Base-by-base conservation (phyloP, 2,888 invertebrate species). In the Abrostola tripartita region DNA sequence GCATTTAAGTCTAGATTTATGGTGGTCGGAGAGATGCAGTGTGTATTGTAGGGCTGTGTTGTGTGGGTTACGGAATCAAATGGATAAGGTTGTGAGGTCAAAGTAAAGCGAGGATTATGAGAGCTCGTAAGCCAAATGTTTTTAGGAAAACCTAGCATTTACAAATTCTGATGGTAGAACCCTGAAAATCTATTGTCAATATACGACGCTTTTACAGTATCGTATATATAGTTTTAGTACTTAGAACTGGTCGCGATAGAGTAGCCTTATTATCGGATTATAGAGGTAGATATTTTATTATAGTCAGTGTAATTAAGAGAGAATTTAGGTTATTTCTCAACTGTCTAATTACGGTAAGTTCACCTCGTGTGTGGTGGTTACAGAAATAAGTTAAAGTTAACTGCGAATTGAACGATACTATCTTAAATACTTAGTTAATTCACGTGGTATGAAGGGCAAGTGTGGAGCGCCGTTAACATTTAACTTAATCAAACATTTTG, bases 1-100 rank as follows among this genome's bases (percentile, higher is more conserved):
- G 66, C 68, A 52, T 67, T 80, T 78, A 69, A 44, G 24, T 52
- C 36, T 14, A 6, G 50, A 77, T 72, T 72, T 72, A 72, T 76
- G 77, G 65, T 11, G 63, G 63, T 71, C 38, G 62, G 61, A 60
- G 58, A 37, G 57, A 56, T 56, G 51, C 24, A 37, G n/a, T 61
- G 50, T 40, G 47, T 68, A 55, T 38, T 37, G 8, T 47, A 54
- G 37, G 36, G 38, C 0, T 6, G 58, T 36, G 57, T 55, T 65
- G 35, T 11, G 44, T n/a, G 5, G 10, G 14, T 14, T 14, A 8
- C 24, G 24, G 44, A 24, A 2, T 24, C 9, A 12, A 47, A 24
- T 47, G 44, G 8, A 47, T 9, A 9, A 10, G 44, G 14, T 24
- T 5, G 44, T 47, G 12, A 5, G 12, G n/a, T 42, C 5, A 42